A percentile compares a stretch with the other conserved stretches of the same genome.
phyloP scores from a whole-genome alignment of 2,797 vertebrate species.

The Notolepis coatsorum region DNA sequence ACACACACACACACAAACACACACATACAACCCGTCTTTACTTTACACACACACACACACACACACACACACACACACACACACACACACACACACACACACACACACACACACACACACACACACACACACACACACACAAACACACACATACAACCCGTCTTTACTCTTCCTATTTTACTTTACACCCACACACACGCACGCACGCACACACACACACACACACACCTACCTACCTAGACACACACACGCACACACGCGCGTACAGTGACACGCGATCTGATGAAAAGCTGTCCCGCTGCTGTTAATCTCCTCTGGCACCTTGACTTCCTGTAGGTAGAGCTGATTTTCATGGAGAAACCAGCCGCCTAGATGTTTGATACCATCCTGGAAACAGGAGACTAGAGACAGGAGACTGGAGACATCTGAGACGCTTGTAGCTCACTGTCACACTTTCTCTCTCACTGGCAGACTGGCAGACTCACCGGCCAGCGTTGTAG shows the following conservation, averaged over 20 bases:
- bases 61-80: conserved; percentile 41
- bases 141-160: not conserved
- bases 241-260: no score
- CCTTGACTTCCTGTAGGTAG: conserved; percentile 94
- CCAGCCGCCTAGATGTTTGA: conserved; percentile 86
- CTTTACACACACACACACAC: conserved; percentile 41
- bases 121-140: conserved; percentile 31
- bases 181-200: conserved; percentile 40
- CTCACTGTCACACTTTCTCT: conserved; percentile 42
- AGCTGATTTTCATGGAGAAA: conserved; percentile 90
- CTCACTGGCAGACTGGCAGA: no score
- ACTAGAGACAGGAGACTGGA: no score
- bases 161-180: no score
- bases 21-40: not conserved
- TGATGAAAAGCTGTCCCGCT: conserved; percentile 89
- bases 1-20: conserved; percentile 26
- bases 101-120: not conserved
- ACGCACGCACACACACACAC: conserved; percentile 41
- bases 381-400: conserved; percentile 77
- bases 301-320: conserved; percentile 94
- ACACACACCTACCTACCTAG: conserved; percentile 52
- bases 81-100: conserved; percentile 38
- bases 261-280: no score
- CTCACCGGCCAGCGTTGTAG: no score
- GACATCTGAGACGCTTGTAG: conserved; percentile 73